Conservation (phyloP, 2,113 vertebrate genomes). For the Atlantisia rogersi region DNA sequence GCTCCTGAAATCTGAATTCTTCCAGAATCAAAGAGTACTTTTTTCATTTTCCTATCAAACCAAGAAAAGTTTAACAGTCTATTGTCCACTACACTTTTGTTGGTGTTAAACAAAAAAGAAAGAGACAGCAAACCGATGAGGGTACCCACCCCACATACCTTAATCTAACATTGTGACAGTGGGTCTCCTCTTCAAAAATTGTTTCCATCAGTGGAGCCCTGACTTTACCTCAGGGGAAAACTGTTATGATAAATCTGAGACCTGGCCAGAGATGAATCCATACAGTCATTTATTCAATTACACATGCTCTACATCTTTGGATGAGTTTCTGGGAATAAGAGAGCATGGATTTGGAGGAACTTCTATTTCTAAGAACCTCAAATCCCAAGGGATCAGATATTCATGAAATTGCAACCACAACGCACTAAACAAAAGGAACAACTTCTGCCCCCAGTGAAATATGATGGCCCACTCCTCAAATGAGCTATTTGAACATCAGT, state of each 20-base stretch:
- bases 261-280: neutral
- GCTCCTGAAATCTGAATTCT: neutral
- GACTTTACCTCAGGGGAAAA: neutral
- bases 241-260: conserved; percentile 33
- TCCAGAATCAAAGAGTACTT: neutral
- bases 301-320: neutral
- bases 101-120: neutral
- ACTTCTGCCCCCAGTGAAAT: neutral
- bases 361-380: conserved; percentile 33
- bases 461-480: neutral
- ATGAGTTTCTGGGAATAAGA: conserved; percentile 39
- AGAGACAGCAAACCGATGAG: neutral
- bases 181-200: neutral
- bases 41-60: neutral
- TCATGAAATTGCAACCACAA: neutral
- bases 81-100: neutral
- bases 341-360: conserved; percentile 28
- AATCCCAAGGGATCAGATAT: conserved; percentile 30
- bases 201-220: neutral
- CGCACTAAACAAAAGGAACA: neutral
- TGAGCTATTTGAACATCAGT: neutral
- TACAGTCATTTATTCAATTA: conserved; percentile 41
- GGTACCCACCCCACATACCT: neutral
- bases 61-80: neutral
- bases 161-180: neutral